Conservation (phyloP, 2,888 invertebrate genomes). For the Agriopis aurantiaria region DNA sequence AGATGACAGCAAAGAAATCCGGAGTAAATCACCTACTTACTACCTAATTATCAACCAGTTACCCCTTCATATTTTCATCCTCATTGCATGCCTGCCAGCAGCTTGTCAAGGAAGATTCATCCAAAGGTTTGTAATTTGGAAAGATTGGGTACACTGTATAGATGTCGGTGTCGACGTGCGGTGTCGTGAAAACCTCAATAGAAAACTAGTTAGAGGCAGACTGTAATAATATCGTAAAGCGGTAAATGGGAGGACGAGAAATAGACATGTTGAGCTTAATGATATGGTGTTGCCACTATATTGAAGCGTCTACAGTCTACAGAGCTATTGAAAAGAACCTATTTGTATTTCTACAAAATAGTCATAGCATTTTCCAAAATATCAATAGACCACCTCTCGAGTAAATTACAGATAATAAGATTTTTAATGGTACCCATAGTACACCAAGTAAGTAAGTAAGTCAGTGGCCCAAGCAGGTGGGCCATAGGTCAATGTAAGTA, state of each 20-base stretch:
- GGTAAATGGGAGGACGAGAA: constrained; percentile 1
- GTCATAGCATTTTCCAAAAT: no score
- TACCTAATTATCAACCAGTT: background rate
- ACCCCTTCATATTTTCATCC: background rate
- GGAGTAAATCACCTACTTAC: background rate
- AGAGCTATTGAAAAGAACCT: no score
- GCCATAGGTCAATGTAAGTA: no score
- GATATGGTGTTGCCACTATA: no score
- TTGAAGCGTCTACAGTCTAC: no score
- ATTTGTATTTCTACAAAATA: no score
- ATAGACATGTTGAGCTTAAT: background rate
- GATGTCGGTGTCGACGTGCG: constrained; percentile 12
- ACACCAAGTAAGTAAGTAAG: no score
- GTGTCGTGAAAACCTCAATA: constrained; percentile 17
- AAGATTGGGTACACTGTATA: constrained; percentile 11
- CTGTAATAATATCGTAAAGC: constrained; percentile 13
- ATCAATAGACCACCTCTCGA: no score
- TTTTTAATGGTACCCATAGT: no score
- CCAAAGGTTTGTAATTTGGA: constrained; percentile 29
- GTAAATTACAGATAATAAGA: no score
- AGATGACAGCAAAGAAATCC: background rate
- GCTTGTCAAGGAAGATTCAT: constrained; percentile 18
- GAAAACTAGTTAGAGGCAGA: constrained; percentile 24
- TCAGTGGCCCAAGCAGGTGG: no score
- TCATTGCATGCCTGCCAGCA: constrained; percentile 7